Conservation (phyloP, 2,888 invertebrate species). For the Siphonodentalium dalli region DNA sequence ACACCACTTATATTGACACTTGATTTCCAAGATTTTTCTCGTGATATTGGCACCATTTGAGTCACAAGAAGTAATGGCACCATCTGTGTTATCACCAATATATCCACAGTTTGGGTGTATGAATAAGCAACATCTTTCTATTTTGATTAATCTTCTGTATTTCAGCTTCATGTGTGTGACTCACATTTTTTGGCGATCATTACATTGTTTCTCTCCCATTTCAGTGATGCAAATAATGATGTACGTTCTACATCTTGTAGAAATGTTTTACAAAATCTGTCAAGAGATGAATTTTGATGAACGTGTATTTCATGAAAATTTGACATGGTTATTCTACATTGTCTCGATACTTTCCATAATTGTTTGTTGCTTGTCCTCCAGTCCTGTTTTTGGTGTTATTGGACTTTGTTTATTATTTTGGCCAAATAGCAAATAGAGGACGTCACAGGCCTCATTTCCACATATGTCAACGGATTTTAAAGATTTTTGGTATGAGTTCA, state of each 20-base stretch:
- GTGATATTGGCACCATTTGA: background rate
- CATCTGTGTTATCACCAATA: constrained; percentile 10
- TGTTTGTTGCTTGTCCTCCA: too few species aligned
- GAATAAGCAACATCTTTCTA: background rate
- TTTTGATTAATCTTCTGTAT: background rate
- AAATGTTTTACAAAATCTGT: background rate
- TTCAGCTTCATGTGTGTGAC: background rate
- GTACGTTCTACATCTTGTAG: background rate
- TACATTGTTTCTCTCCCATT: constrained; percentile 4
- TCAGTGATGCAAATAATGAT: background rate
- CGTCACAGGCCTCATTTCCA: too few species aligned
- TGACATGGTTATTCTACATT: too few species aligned
- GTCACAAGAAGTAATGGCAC: background rate
- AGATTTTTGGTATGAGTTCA: too few species aligned
- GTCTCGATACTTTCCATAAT: too few species aligned
- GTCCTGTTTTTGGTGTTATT: too few species aligned
- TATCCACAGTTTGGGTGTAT: background rate
- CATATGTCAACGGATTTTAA: too few species aligned
- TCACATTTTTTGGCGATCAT: constrained; percentile 2
- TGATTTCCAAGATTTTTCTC: constrained; percentile 5
- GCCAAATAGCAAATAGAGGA: too few species aligned
- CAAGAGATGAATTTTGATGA: too few species aligned
- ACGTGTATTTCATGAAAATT: too few species aligned
- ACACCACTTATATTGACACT: constrained; percentile 8
- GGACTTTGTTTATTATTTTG: too few species aligned